These are phyloP conservation scores for Gryllus longicercus DNA, from an alignment of 2,888 invertebrate genomes.

Conservation along the genomic window DNA sequence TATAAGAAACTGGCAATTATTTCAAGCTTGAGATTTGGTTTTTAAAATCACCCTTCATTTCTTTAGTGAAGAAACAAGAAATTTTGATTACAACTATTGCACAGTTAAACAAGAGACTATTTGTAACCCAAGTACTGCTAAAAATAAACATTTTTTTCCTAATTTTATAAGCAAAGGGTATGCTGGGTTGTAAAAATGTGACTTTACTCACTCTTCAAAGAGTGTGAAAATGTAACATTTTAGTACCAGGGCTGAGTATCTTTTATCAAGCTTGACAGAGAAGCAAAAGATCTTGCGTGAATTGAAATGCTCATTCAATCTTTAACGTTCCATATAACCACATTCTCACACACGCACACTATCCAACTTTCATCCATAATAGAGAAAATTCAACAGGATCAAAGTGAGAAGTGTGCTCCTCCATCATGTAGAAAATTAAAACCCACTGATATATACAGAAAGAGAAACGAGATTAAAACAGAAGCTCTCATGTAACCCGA, in stretches of 20 bases:
- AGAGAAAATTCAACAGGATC: constrained; percentile 17
- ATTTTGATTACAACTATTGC: no score
- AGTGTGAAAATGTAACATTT: neutral
- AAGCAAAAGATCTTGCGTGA: neutral
- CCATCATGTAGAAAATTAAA: neutral
- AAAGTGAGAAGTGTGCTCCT: neutral
- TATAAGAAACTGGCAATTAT: no score
- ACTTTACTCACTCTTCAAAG: neutral
- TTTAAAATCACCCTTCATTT: no score
- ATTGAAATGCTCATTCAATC: neutral
- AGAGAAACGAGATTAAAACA: neutral
- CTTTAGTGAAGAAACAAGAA: no score
- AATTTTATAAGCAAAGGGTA: constrained; percentile 3
- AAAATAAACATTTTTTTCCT: neutral
- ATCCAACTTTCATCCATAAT: neutral
- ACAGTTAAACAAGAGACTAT: neutral
- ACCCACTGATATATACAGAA: neutral
- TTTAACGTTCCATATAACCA: neutral
- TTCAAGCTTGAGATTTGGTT: no score
- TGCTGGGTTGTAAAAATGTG: constrained; percentile 17
- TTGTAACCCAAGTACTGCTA: neutral
- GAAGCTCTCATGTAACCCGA: neutral
- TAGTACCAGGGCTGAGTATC: neutral
- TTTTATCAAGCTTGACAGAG: neutral
- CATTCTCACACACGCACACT: neutral